phyloP scores from a whole-genome alignment of 1,140 invertebrate genomes.

The Vollenhovia emeryi region DNA sequence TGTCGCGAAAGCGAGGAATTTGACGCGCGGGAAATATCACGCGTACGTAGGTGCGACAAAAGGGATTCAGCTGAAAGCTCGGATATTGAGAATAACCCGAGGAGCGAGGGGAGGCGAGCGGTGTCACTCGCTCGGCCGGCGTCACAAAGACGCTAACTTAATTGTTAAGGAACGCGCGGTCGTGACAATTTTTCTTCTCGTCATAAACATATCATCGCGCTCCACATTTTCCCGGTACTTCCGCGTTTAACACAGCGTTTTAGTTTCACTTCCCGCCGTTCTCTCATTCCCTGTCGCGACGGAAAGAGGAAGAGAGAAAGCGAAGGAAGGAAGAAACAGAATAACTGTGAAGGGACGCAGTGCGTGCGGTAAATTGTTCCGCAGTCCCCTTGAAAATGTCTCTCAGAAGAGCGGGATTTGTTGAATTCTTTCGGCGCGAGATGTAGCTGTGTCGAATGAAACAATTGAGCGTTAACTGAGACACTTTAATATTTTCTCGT shows the following conservation, averaged over 20 bases:
- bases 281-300: not conserved
- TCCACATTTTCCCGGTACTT: not conserved
- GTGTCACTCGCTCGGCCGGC: not conserved
- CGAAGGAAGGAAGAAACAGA: not conserved
- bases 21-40: conserved; percentile 41
- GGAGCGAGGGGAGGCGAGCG: not conserved
- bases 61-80: conserved; percentile 28
- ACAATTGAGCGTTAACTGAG: not conserved
- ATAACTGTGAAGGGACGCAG: not conserved
- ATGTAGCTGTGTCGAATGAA: not conserved
- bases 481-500: conserved; percentile 14
- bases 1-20: conserved; percentile 25
- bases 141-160: conserved; percentile 42
- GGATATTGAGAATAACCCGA: conserved; percentile 48
- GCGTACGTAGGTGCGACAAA: conserved; percentile 3
- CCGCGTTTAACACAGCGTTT: conserved; percentile 20
- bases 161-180: not conserved
- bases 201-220: conserved; percentile 23
- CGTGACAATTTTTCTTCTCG: conserved; percentile 40
- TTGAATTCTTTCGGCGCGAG: not conserved
- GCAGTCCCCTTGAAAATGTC: conserved; percentile 9
- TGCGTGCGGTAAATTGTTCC: conserved; percentile 24
- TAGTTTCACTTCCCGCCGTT: not conserved
- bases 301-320: not conserved
- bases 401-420: not conserved